phyloP scores from a whole-genome alignment of 2,888 invertebrate genomes.

The Drosophila birchii region DNA sequence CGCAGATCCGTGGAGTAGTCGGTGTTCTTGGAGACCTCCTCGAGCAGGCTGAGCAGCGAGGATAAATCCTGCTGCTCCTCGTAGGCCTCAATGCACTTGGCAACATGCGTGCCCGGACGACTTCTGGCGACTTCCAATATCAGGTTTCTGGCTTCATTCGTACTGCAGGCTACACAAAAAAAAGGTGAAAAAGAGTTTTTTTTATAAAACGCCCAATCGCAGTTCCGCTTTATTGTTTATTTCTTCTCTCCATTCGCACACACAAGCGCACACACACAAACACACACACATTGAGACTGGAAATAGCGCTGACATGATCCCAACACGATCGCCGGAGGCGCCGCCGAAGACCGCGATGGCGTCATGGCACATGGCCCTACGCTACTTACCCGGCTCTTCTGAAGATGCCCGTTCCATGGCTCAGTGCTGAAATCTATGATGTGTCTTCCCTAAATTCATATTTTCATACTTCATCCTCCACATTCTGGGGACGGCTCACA shows the following conservation, averaged over 20 bases:
- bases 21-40: constrained; percentile 79
- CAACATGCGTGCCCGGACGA: constrained; percentile 76
- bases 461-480: constrained; percentile 4
- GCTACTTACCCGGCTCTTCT: constrained; percentile 28
- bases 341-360: not conserved
- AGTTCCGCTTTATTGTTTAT: constrained; percentile 25
- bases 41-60: constrained; percentile 73
- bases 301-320: constrained; percentile 72
- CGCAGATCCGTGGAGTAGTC: constrained; percentile 79
- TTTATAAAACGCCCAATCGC: constrained; percentile 34
- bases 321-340: constrained; percentile 34
- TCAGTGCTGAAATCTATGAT: constrained; percentile 10
- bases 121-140: constrained; percentile 66
- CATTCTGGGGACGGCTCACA: constrained; percentile 30
- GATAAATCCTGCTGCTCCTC: constrained; percentile 64
- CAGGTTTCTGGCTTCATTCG: constrained; percentile 13
- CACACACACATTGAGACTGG: constrained; percentile 3
- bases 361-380: not conserved
- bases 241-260: constrained; percentile 13
- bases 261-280: not conserved
- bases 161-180: constrained; percentile 8
- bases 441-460: not conserved
- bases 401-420: constrained; percentile 23
- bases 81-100: constrained; percentile 74
- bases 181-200: constrained; percentile 13